A percentile compares a stretch with the other conserved stretches of the same genome.
These are phyloP conservation scores for Luffia ferchaultella DNA, from an alignment of 2,888 invertebrate genomes.

Conservation along the genomic window DNA sequence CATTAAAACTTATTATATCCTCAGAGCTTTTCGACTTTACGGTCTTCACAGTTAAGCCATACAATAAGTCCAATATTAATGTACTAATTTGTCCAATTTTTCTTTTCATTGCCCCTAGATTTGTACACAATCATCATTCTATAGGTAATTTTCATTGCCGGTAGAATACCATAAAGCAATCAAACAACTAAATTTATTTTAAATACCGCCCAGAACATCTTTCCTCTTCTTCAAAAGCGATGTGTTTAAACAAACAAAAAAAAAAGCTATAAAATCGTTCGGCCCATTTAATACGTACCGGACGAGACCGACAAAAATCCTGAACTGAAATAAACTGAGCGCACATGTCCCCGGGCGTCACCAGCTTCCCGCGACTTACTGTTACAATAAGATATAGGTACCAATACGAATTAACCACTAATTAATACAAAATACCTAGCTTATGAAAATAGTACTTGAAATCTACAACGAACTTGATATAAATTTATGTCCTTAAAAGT, in stretches of 20 bases:
- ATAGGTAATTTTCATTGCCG: too few relatives aligned
- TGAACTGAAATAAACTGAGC: conserved; percentile 55
- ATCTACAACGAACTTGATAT: too few relatives aligned
- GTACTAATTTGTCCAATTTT: too few relatives aligned
- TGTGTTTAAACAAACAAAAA: conserved; percentile 22
- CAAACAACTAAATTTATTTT: conserved; percentile 21
- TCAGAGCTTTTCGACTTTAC: conserved; percentile 14
- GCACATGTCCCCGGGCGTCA: conserved; percentile 56
- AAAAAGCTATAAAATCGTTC: conserved; percentile 51
- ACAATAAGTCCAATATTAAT: not conserved
- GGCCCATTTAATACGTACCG: conserved; percentile 63
- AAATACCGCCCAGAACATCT: conserved; percentile 28
- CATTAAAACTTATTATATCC: conserved; percentile 49
- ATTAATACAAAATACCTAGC: too few relatives aligned
- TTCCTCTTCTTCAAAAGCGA: conserved; percentile 43
- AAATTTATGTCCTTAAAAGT: too few relatives aligned
- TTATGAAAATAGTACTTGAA: too few relatives aligned
- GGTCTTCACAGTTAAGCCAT: not conserved
- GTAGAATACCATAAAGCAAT: too few relatives aligned
- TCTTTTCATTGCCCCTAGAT: too few relatives aligned
- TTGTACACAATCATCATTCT: too few relatives aligned
- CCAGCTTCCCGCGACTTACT: conserved; percentile 8
- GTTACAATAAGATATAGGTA: conserved; percentile 4
- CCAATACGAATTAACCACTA: not conserved
- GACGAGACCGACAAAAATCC: conserved; percentile 63